Percentiles rank a stretch among this genome's conserved stretches.
Conservation (phyloP, 2,888 invertebrate genomes). For the Punctoribates punctum region DNA sequence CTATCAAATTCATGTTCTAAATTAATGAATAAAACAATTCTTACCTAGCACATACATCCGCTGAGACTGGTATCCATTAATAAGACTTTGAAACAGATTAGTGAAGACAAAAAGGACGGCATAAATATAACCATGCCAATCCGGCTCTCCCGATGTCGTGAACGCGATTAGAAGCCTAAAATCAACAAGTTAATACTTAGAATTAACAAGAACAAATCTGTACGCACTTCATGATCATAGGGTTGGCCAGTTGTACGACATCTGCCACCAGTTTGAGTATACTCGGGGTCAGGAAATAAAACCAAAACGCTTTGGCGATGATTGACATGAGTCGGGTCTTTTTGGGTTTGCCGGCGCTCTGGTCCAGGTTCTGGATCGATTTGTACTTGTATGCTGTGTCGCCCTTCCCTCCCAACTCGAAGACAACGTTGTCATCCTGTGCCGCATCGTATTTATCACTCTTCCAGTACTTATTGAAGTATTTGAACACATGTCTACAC, state of each 20-base stretch:
- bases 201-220: not conserved
- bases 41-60: slow-evolving; percentile 62
- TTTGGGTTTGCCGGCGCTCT: not conserved
- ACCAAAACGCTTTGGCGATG: slow-evolving; percentile 44
- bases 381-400: not conserved
- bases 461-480: slow-evolving; percentile 32
- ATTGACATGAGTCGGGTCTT: slow-evolving; percentile 33
- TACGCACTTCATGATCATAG: slow-evolving; percentile 51
- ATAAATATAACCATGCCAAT: slow-evolving; percentile 85
- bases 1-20: too few relatives aligned
- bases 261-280: slow-evolving; percentile 54
- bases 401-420: not conserved
- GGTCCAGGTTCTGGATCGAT: not conserved
- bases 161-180: slow-evolving; percentile 52
- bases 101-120: slow-evolving; percentile 69
- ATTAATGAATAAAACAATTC: not conserved
- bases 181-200: not conserved
- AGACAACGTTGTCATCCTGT: slow-evolving; percentile 51
- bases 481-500: slow-evolving; percentile 17
- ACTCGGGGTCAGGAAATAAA: slow-evolving; percentile 51
- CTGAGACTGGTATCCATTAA: slow-evolving; percentile 85
- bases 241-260: slow-evolving; percentile 54
- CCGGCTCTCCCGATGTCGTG: slow-evolving; percentile 58
- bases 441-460: not conserved
- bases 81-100: slow-evolving; percentile 73